Base-by-base conservation (phyloP, 2,113 vertebrate genomes). In the Thermophis baileyi region DNA sequence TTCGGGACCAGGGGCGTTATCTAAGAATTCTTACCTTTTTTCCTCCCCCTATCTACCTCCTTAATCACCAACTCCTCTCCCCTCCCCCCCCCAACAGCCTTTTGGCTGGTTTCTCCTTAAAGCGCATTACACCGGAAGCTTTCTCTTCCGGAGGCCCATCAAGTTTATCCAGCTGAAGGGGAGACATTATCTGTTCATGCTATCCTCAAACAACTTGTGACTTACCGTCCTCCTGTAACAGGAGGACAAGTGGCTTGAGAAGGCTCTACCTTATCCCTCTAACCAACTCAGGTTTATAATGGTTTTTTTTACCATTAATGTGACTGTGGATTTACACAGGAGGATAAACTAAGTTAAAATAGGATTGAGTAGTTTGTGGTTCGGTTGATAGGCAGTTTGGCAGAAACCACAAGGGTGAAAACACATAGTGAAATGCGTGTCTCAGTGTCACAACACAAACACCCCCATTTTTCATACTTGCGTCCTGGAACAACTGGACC, bases 11-110 rank as follows among this genome's bases (percentile, higher is more conserved):
- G 12, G 93, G 92, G 94, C 44, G 74, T 94, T 92, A 94, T 94
- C 94, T 94, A 92, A 87, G n/a, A 1, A 2, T 9, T 93, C 93
- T 93, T 93, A 93, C 89, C 50, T 63, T 89, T 51, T 91, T 95
- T 93, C 91, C 27, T 85, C 94, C 51, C n/a, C 49, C 49, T 90
- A 94, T 57, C 93, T 95, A 94, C 93, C 92, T 95, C 93, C 50
- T 27, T 85, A 35, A 90, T 94, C n/a, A 92, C 51, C 0, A 87
- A 53, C 35, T 74, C 49, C 47, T 40, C 10, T 3, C 44, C 20
- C 46, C 81, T 54, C 10, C 35, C n/a, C n/a, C n/a, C n/a, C n/a
- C n/a, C n/a, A n/a, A 22, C 69, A 81, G 18, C 35, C 0, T 50
- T 0, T 18, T 60, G 94, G 74, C 51, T 93, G 7, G 4, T 51